Evolutionary conservation across 2,797 vertebrate species (phyloP).

Genomic region (Cirrhinus mrigala): DNA sequence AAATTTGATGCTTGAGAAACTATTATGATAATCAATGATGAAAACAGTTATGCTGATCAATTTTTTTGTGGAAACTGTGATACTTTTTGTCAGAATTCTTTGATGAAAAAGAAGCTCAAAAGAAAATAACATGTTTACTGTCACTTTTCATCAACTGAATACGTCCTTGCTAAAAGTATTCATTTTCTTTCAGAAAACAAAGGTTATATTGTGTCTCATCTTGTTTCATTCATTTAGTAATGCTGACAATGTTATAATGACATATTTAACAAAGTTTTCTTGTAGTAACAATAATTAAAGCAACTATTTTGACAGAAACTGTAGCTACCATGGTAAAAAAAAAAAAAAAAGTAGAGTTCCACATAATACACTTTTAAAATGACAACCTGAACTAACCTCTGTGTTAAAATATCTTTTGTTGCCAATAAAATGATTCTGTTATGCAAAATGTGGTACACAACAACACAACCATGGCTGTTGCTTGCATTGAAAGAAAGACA

Average conservation of each 20-base stretch:
- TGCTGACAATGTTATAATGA: neutral
- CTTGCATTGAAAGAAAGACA: conserved; percentile 22
- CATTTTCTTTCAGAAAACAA: neutral
- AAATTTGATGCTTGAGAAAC: neutral
- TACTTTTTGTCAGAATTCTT: neutral
- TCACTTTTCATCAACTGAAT: neutral
- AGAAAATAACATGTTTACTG: neutral
- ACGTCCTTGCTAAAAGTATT: neutral
- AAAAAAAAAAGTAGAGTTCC: neutral
- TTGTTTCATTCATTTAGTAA: neutral
- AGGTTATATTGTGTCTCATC: neutral
- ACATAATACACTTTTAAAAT: conserved; percentile 1
- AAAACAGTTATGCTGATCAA: neutral
- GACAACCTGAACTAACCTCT: neutral
- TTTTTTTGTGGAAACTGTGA: neutral
- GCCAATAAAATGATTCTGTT: neutral
- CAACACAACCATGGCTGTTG: neutral
- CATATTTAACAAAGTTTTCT: neutral
- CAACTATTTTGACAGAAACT: neutral
- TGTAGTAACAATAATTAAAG: neutral
- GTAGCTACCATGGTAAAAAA: neutral
- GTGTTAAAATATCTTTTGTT: neutral
- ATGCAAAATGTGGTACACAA: conserved; percentile 15
- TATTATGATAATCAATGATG: neutral
- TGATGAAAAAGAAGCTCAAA: neutral